Base-by-base conservation (phyloP, 92 coral and sea anemone species). In the Desmophyllum pertusum region DNA sequence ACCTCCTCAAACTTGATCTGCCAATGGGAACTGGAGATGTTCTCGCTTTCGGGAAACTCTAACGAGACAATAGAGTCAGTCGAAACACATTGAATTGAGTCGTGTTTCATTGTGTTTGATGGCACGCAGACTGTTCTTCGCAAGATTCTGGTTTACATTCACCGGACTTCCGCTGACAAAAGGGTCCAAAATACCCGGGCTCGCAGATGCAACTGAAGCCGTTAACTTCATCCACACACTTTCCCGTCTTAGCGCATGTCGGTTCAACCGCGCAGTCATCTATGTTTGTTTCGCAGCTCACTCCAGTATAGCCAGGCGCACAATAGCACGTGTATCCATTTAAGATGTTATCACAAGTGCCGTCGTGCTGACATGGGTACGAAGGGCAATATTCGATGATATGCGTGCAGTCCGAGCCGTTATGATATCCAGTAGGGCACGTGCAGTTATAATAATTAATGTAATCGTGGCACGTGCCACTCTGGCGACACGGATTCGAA, bases 121-220 rank as follows among this genome's bases (percentile, higher is more conserved):
- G 80, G 92, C 39, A 89, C 72, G 85, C 93, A 95, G 43, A 81
- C 69, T 82, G 66, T 17, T 65, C 61, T 25, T 64, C 67, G 78
- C 95, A 97, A 0, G 88, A 42, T 15, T 86, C 43, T 52, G 51
- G 30, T 21, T 33, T 21, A 70, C 99, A 94, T 51, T 87, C 93
- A 8, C 75, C 80, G 77, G 41, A 52, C 42, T 61, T 79, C 53
- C 93, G 43, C 40, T 92, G 90, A 80, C 99, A 97, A 40, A 62
- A 94, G 68, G 97, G 79, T 8, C 94, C 94, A 5, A 48, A 68
- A 75, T 67, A 97, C 3, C 93, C 97, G 8, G 70, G n/a, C 35
- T 91, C 91, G 46, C 99, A 97, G 62, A 76, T n/a, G 73, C 99
- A 97, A 15, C 78, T 88, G 40, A 97, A 92, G 27, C 70, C 77